Evolutionary conservation across 2,797 vertebrate species (phyloP).

Genomic region (Petrocephalus schoutedeni): DNA sequence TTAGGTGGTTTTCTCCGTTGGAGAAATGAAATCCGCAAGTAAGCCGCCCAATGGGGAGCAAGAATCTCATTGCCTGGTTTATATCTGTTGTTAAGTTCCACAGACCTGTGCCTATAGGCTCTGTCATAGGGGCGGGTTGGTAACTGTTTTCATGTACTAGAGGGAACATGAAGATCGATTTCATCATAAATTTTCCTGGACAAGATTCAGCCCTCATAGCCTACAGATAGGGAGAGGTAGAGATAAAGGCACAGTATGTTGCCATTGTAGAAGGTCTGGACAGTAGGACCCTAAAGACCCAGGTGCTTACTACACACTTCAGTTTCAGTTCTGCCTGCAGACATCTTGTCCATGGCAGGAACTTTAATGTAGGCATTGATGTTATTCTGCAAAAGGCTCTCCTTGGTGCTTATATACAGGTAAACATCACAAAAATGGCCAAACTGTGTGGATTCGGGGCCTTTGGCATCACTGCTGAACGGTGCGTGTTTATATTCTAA

Average conservation of each 20-base stretch:
- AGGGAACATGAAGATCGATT: neutral
- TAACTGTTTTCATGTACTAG: neutral
- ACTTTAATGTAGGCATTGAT: neutral
- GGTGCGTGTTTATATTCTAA: neutral
- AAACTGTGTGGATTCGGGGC: neutral
- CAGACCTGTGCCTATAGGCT: neutral
- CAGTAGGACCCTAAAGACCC: neutral
- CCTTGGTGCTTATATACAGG: neutral
- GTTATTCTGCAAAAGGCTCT: neutral
- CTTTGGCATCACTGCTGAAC: neutral
- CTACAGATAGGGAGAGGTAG: neutral
- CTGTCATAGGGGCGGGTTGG: neutral
- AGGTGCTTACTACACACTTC: neutral
- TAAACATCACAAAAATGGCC: neutral
- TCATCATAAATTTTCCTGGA: neutral
- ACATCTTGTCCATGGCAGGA: neutral
- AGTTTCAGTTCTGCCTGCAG: neutral
- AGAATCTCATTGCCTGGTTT: neutral
- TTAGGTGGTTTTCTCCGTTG: neutral
- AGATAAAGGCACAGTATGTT: neutral
- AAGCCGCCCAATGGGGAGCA: neutral
- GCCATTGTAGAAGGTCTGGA: neutral
- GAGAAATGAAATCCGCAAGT: neutral
- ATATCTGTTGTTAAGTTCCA: neutral
- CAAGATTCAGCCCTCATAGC: neutral